A percentile compares a stretch with the other conserved stretches of the same genome.
Conservation (phyloP, 2,113 vertebrate species). For the Bufo bufo region DNA sequence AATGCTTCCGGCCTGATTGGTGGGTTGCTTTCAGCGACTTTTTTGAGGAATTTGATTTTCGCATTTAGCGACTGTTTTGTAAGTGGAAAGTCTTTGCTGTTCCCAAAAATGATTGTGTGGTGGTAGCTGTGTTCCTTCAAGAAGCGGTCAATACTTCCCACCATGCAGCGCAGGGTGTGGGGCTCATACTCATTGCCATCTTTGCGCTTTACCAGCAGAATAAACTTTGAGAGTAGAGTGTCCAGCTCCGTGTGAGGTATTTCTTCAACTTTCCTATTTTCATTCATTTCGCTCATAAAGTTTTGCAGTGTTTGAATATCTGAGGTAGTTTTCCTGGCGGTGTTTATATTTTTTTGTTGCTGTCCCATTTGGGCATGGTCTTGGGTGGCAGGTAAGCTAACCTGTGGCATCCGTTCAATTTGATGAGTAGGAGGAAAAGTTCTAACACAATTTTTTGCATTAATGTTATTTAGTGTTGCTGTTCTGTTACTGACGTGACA, state of each 20-base stretch:
- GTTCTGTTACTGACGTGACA: neutral
- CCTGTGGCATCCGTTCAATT: neutral
- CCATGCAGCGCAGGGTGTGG: slow-evolving; percentile 43
- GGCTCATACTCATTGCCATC: slow-evolving; percentile 51
- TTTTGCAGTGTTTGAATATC: slow-evolving; percentile 41
- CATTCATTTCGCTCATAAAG: slow-evolving; percentile 37
- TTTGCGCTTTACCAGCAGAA: slow-evolving; percentile 31
- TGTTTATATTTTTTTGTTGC: slow-evolving; percentile 50
- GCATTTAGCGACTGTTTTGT: slow-evolving; percentile 42
- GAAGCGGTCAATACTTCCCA: slow-evolving; percentile 46
- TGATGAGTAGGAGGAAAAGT: slow-evolving; percentile 1
- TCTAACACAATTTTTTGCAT: neutral
- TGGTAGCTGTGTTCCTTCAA: slow-evolving; percentile 43
- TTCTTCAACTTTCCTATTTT: slow-evolving; percentile 26
- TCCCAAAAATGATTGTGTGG: slow-evolving; percentile 43
- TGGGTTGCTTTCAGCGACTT: slow-evolving; percentile 20
- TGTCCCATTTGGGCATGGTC: neutral
- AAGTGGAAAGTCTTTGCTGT: slow-evolving; percentile 43
- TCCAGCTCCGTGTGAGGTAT: slow-evolving; percentile 47
- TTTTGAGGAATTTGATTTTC: slow-evolving; percentile 47
- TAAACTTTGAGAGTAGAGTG: slow-evolving; percentile 29
- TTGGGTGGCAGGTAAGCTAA: neutral
- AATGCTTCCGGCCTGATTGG: slow-evolving; percentile 27
- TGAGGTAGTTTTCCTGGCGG: slow-evolving; percentile 43
- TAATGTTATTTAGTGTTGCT: neutral